Base-by-base conservation (phyloP, 1,140 invertebrate species). In the Halyomorpha halys region DNA sequence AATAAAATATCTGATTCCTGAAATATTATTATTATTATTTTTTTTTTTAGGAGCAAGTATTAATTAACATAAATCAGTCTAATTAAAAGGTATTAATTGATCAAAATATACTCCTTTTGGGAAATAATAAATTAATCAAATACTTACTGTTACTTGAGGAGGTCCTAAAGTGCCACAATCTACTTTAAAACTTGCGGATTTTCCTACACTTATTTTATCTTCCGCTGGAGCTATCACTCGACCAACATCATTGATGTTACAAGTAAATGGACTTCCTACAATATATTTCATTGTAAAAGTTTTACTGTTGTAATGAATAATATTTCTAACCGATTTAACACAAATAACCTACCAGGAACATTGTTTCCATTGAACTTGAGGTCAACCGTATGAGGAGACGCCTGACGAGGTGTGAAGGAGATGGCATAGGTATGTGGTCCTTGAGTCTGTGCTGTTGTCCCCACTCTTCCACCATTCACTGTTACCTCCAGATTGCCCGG, bases 391-490 rank as follows among this genome's bases (percentile, higher is more conserved):
- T 99, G 96, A 44, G 85, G 81, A 51, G 88, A 83, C 2, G 90
- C 82, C 74, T 97, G 91, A 54, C 90, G 81, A 0, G 95, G 96
- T 15, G 91, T 94, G 75, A 98, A 99, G 11, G 91, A 93, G 67
- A 99, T 97, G 47, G 96, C 95, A 75, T 98, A 99, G 0, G 90
- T 90, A 72, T 97, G 94, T 27, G 92, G 87, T 49, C 93, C 93
- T 73, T 97, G 89, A 16, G 92, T 90, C 74, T 94, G 90, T 11
- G 96, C 94, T 39, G 91, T 93, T 9, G 94, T 98, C 1, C 94
- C 92, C 27, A 96, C 92, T 66, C 91, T 84, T 0, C 95, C 96
- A 49, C 93, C 91, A 70, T 96, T 97, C 2, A 99, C 94, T 0
- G 93, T 94, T 30, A 98, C 94, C 75, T 98, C 96, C 51, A 99